A percentile compares a stretch with the other conserved stretches of the same genome.
These are phyloP conservation scores for Coregonus ussuriensis DNA, from an alignment of 2,797 vertebrate species.

Conservation along the genomic window DNA sequence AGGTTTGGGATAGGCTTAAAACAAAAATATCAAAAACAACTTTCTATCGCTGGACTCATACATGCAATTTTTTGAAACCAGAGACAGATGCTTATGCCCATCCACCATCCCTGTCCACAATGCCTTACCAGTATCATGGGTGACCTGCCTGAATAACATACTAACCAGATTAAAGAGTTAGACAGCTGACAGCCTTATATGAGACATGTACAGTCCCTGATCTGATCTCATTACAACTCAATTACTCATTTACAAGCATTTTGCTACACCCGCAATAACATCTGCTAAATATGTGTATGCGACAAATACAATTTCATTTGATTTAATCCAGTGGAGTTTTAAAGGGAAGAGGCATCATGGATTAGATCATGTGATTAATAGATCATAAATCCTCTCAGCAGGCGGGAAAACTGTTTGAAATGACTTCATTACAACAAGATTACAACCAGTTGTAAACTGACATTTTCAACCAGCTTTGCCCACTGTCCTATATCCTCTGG, in stretches of 20 bases:
- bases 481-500: too few relatives aligned
- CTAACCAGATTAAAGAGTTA: conserved; percentile 18
- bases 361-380: neutral
- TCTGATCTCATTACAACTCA: neutral
- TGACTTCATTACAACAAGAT: neutral
- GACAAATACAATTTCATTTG: neutral
- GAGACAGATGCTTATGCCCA: too few relatives aligned
- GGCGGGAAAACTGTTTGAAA: neutral
- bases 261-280: too few relatives aligned
- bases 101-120: too few relatives aligned
- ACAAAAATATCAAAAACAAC: too few relatives aligned
- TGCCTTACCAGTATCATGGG: too few relatives aligned
- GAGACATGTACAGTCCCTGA: neutral
- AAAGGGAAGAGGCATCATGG: neutral
- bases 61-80: too few relatives aligned
- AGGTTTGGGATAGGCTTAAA: too few relatives aligned
- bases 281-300: too few relatives aligned
- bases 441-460: neutral
- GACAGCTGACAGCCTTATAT: neutral
- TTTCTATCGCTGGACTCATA: too few relatives aligned
- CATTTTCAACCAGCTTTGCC: neutral
- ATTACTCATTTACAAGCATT: too few relatives aligned
- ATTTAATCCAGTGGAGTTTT: neutral
- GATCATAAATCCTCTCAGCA: neutral
- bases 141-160: neutral